Conservation (phyloP, 2,888 invertebrate genomes). For the Quadriops clusia region DNA sequence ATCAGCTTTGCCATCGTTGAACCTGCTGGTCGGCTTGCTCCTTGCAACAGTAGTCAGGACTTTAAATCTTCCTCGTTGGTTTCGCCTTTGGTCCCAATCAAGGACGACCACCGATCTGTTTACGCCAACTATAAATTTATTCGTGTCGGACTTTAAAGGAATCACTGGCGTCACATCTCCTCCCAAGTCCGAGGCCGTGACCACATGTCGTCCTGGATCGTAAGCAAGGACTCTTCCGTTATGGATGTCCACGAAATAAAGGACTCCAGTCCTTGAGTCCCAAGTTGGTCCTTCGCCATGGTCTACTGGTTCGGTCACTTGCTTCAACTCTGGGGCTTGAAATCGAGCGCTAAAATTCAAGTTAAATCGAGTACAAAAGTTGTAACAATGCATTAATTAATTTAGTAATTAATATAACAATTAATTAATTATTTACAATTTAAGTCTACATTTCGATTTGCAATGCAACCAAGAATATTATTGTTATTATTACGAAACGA, state of each 20-base stretch:
- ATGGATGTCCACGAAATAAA: slow-evolving; percentile 41
- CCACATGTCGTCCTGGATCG: slow-evolving; percentile 28
- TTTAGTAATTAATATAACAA: too few relatives aligned
- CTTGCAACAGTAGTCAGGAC: slow-evolving; percentile 36
- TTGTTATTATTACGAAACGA: too few relatives aligned
- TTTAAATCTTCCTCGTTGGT: slow-evolving; percentile 5
- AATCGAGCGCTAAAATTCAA: too few relatives aligned
- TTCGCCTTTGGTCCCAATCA: slow-evolving; percentile 38
- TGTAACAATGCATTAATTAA: too few relatives aligned
- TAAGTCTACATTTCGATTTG: too few relatives aligned
- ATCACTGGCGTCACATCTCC: slow-evolving; percentile 35
- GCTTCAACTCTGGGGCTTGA: too few relatives aligned
- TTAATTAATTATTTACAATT: too few relatives aligned
- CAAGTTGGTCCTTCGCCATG: slow-evolving; percentile 44
- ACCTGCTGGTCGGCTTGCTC: slow-evolving; percentile 37
- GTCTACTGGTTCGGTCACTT: slow-evolving; percentile 21
- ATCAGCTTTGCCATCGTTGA: slow-evolving; percentile 53
- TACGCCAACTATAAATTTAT: slow-evolving; percentile 35
- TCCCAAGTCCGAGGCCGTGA: slow-evolving; percentile 18
- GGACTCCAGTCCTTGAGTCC: slow-evolving; percentile 32
- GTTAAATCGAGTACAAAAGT: too few relatives aligned
- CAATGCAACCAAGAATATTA: too few relatives aligned
- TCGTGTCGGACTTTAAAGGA: slow-evolving; percentile 32
- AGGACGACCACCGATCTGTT: slow-evolving; percentile 36
- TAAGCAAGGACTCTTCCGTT: slow-evolving; percentile 32